Conservation (phyloP, 2,113 vertebrate species). For the Ciconia boyciana region DNA sequence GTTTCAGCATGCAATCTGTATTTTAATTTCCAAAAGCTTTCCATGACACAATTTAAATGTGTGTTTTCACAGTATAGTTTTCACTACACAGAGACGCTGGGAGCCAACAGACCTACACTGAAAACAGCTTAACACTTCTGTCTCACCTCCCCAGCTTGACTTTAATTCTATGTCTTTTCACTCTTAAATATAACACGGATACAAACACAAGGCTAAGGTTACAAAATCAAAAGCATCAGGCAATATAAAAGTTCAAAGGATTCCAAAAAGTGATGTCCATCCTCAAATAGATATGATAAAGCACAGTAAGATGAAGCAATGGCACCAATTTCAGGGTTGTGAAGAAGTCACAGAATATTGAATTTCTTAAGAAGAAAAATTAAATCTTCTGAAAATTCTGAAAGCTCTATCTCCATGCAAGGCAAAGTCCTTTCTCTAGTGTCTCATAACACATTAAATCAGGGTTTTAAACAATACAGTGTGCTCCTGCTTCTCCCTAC, state of each 20-base stretch:
- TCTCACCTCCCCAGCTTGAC: not conserved
- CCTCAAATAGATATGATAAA: not conserved
- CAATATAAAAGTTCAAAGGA: not conserved
- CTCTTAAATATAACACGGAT: not conserved
- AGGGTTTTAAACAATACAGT: not conserved
- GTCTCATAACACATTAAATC: not conserved
- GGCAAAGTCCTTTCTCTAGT: not conserved
- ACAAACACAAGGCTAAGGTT: not conserved
- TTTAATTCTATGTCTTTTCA: not conserved
- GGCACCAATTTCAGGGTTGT: rapidly evolving
- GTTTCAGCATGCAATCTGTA: not conserved
- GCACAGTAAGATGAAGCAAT: not conserved
- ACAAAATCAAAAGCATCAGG: not conserved
- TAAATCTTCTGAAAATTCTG: not conserved
- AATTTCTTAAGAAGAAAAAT: not conserved
- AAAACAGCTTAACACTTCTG: not conserved
- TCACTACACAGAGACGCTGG: rapidly evolving
- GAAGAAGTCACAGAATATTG: not conserved
- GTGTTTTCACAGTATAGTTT: not conserved
- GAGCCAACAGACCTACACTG: not conserved
- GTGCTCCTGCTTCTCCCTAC: not conserved
- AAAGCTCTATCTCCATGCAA: not conserved
- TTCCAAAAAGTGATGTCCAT: not conserved
- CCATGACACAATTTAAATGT: not conserved
- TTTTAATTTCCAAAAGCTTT: not conserved